Base-by-base conservation (phyloP, 1,140 invertebrate species). In the Dolichoris vasculosae region DNA sequence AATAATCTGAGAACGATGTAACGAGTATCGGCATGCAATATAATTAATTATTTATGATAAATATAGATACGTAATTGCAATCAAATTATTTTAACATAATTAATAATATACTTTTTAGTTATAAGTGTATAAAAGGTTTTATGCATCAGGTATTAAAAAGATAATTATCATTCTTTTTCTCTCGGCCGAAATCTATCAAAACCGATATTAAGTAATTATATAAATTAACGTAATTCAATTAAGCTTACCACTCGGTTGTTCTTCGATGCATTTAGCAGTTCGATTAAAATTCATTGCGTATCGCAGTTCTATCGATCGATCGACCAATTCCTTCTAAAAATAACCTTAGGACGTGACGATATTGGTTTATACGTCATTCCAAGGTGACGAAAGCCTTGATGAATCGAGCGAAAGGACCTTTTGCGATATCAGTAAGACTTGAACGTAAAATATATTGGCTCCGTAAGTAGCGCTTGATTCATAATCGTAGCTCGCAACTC, bases 401-500 rank as follows among this genome's bases (percentile, higher is more conserved):
- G 82, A 86, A 88, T 88, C 84, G 83, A 87, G 88, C 87, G 83
- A 87, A 51, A 67, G 79, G 88, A 75, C 84, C 79, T 78, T 86
- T 86, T 48, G 23, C 40, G 40, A 26, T 86, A 89, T 89, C 88
- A 89, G 84, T 83, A 87, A 88, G 85, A 86, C 88, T 87, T 83
- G n/a, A 32, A 0, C 35, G 30, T 46, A 4, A 64, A 90, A 83
- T 86, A 89, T 88, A 86, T 89, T 84, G 89, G 86, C 81, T 86
- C 67, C 87, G 88, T 84, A 38, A 82, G 30, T 40, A 32, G 15
- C 8, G 87, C 81, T 89, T 91, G 90, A 91, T 91, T 91, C 90
- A 90, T 90, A 88, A 90, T 89, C 89, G 90, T 88, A 86, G 88
- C 88, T 89, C 89, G 88, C 86, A 90, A 91, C 90, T 90, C 89